Evolutionary conservation across 2,797 vertebrate genomes (phyloP).

Genomic region (Gobio occitaniae): DNA sequence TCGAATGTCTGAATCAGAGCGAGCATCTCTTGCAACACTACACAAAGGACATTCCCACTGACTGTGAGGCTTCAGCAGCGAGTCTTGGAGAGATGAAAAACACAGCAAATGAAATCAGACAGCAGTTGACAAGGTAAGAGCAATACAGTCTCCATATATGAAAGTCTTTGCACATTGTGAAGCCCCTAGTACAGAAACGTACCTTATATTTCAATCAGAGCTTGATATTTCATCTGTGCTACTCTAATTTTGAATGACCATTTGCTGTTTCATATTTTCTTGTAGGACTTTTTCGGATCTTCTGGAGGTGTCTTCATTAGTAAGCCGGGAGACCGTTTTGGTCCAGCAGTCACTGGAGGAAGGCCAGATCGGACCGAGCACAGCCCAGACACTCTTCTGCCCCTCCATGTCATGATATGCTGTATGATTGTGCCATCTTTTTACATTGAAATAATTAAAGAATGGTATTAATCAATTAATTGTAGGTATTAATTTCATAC

Average conservation of each 20-base stretch:
- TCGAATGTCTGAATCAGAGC: constrained; percentile 71
- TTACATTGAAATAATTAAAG: not conserved
- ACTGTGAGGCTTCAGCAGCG: constrained; percentile 62
- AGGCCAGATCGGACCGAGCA: constrained; percentile 67
- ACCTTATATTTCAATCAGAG: not conserved
- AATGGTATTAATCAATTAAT: not conserved
- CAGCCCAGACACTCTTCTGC: constrained; percentile 68
- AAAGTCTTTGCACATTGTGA: not conserved
- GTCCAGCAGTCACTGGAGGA: constrained; percentile 73
- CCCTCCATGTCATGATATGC: constrained; percentile 55
- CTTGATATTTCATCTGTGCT: not conserved
- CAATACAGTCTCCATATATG: not conserved
- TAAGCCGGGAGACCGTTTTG: constrained; percentile 75
- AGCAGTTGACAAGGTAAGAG: constrained; percentile 81
- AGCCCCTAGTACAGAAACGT: not conserved
- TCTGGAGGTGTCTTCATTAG: constrained; percentile 78
- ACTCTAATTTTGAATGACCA: not conserved
- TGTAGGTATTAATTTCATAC: not conserved
- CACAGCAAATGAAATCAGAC: constrained; percentile 70
- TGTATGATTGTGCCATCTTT: not conserved
- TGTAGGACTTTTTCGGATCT: constrained; percentile 77
- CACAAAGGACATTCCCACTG: constrained; percentile 60
- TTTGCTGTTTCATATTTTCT: constrained; percentile 19
- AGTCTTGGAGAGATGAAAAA: constrained; percentile 75
- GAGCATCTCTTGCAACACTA: constrained; percentile 74